Evolutionary conservation across 1,140 invertebrate species (phyloP), one percentile per base, ranked within the genome.

Genomic region (Lutraria rhynchaena): DNA sequence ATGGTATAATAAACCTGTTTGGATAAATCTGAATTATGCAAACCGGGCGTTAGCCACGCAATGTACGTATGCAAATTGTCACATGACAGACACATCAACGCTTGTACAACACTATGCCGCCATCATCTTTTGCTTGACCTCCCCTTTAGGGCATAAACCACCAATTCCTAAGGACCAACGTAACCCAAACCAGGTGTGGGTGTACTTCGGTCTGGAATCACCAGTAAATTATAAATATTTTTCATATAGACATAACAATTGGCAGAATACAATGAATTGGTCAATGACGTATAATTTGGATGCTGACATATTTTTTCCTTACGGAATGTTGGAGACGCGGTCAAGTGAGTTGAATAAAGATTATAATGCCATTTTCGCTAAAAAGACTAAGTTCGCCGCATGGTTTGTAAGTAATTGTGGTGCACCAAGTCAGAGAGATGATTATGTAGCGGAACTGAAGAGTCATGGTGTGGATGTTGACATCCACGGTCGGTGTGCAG

Each of bases 381-480:
- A 24, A 15, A 80, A 80, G 49, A 69, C 22, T 2, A 80, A 71
- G 41, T 22, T 60, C 13, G 76, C 63, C 13, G 76, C 67, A 19
- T 80, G 76, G 76, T 24, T 69, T 57, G 76, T 80, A 19, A 80
- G 76, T 46, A 37, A 80, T 44, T 80, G 76, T 57, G 24, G 37
- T 17, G 65, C 76, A 0, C 7, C 17, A 13, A 80, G 76, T 22
- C 9, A 11, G 41, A 24, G 76, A 31, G 65, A 80, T 57, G 33
- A 60, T 7, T 80, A 35, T 60, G 67, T 70, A 15, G 3, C 11
- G 0, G 53, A 58, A 15, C 37, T 80, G 15, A 5, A 29, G 19
- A 15, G 11, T 11, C 4, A 41, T n/a, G 76, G 63, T 19, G 4
- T 71, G 27, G 15, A 58, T 15, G 55, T 70, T 0, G 67, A 70